Percentiles rank a stretch among this genome's conserved stretches.
phyloP scores from a whole-genome alignment of 2,113 vertebrate species.

The Hirundichthys speculiger region DNA sequence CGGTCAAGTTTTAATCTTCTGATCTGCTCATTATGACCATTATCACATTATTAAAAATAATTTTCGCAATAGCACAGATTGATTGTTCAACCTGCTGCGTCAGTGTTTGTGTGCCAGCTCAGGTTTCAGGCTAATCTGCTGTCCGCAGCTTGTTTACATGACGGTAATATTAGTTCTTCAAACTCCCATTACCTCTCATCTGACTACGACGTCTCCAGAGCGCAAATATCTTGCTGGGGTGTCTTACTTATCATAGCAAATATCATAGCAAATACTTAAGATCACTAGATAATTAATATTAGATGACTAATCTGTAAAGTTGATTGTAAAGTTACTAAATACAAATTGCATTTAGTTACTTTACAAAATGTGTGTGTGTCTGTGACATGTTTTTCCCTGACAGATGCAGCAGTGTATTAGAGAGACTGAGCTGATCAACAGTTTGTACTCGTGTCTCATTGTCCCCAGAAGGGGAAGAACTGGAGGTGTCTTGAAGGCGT shows the following conservation, averaged over 20 bases:
- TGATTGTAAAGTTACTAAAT: too few species aligned
- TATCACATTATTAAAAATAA: background rate
- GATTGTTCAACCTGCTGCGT: background rate
- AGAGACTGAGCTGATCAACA: background rate
- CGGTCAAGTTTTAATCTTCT: too few species aligned
- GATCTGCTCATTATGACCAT: too few species aligned
- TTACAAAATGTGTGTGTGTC: background rate
- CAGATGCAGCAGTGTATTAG: background rate
- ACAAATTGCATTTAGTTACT: too few species aligned
- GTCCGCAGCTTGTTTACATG: constrained; percentile 45
- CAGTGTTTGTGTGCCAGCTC: background rate
- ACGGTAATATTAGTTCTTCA: constrained; percentile 39
- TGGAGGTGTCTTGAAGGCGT: constrained; percentile 14
- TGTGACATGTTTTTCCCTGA: background rate
- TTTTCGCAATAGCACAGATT: background rate
- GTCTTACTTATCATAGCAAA: too few species aligned
- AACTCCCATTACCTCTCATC: constrained; percentile 26
- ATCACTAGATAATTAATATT: too few species aligned
- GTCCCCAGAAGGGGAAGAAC: background rate
- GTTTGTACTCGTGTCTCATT: background rate
- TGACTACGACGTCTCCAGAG: constrained; percentile 2
- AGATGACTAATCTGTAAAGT: too few species aligned
- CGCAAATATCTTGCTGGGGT: background rate
- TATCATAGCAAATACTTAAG: too few species aligned
- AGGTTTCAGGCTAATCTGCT: constrained; percentile 30